Evolutionary conservation across 35 echinoderm and acorn worm species (phyloP).

Genomic region (Eucidaris tribuloides): DNA sequence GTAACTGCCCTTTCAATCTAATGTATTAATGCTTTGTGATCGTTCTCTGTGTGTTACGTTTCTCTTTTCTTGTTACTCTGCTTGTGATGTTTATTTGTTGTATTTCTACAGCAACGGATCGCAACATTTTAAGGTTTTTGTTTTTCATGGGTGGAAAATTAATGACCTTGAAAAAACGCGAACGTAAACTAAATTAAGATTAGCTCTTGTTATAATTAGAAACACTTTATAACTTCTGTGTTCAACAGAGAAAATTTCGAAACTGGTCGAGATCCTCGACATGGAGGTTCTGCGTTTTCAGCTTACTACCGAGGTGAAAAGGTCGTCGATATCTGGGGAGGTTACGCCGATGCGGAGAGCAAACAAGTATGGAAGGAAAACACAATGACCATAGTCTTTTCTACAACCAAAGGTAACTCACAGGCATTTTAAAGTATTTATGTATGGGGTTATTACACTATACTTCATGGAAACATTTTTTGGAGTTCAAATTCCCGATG

Average conservation of each 20-base stretch:
- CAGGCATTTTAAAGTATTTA: background rate
- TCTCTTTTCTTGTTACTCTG: too few relatives aligned
- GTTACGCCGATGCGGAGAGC: constrained; percentile 62
- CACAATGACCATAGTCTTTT: constrained; percentile 55
- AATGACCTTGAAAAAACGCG: too few relatives aligned
- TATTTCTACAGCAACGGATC: too few relatives aligned
- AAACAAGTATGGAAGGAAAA: constrained; percentile 62
- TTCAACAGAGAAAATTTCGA: constrained; percentile 63
- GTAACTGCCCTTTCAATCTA: too few relatives aligned
- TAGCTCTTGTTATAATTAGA: too few relatives aligned
- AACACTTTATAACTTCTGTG: too few relatives aligned
- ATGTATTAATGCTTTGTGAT: too few relatives aligned
- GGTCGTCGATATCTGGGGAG: constrained; percentile 88
- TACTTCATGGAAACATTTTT: background rate
- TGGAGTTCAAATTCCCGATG: background rate
- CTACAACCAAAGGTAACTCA: constrained; percentile 46
- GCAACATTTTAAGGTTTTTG: too few relatives aligned
- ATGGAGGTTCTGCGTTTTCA: constrained; percentile 64
- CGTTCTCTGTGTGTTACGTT: too few relatives aligned
- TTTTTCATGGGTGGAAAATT: too few relatives aligned
- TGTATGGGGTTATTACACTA: background rate
- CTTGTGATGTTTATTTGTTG: too few relatives aligned
- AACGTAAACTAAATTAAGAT: too few relatives aligned
- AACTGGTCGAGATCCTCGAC: constrained; percentile 17
- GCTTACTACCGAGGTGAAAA: constrained; percentile 72